Base-by-base conservation (phyloP, 2,888 invertebrate genomes). In the Melanargia galathea region DNA sequence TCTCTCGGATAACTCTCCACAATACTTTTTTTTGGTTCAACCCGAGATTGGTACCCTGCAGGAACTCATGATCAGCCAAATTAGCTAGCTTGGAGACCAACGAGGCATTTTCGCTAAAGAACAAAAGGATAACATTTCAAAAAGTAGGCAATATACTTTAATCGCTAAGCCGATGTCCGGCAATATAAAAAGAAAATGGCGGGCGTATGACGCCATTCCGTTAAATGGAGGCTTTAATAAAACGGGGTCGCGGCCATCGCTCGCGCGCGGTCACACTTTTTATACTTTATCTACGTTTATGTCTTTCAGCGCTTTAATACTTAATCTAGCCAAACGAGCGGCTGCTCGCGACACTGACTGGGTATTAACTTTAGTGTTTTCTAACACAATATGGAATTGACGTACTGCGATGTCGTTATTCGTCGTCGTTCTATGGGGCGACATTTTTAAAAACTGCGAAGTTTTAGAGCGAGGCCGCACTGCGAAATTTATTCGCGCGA, bases 141-240 rank as follows among this genome's bases (percentile, higher is more conserved):
- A 40, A 59, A 57, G 62, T 20, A 65, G 59, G 62, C 59, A 66
- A 66, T 66, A 63, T 58, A 54, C 26, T 62, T 61, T 65, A 65
- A 65, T 61, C 67, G 61, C 60, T 60, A 18, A 63, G 62, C 52
- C 64, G 63, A 67, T 65, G 65, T 63, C 65, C 63, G 38, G 55
- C 65, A 55, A 56, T 63, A 70, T 70, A 70, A 68, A 68, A 70
- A 66, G 65, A 58, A 65, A 67, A 71, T 68, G 67, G 69, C 65
- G 60, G 61, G 59, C 65, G 62, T 66, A 69, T 68, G 72, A 70
- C 68, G 70, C 67, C 69, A 72, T 71, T 69, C 60, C 64, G 67
- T 65, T 70, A 70, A 72, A 71, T 68, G 71, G 67, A 57, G 64
- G 67, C 70, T 67, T 71, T 71, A 69, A 70, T 68, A 69, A 71